Evolutionary conservation across 2,888 invertebrate genomes (phyloP), one percentile per base, ranked within the genome.

Genomic region (Lingula anatina): DNA sequence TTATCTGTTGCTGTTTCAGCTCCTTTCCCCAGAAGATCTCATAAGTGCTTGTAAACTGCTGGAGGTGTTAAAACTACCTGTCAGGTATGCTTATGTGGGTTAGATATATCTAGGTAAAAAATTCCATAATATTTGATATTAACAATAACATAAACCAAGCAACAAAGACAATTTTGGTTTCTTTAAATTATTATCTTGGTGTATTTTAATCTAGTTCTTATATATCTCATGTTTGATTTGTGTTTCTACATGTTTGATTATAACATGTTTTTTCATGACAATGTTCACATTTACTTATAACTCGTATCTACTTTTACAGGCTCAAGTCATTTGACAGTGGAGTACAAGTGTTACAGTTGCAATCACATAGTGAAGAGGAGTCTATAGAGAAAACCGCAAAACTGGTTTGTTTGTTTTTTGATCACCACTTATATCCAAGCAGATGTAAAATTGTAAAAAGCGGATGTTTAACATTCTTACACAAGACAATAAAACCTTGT

Each of bases 11-110:
- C 28, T 49, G 45, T 61, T 70, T 18, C 61, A 79, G 79, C 81
- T 99, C 0, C 79, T 99, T 46, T 99, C 99, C 0, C 96, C 97
- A 0, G 97, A 97, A 77, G 99, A 99, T 82, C 82, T 97, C 60
- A 78, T 96, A 39, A 87, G 90, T 78, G 95, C 95, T 20, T 96
- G 95, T 80, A 71, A 73, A 52, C 62, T 73, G 51, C 61, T 80
- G 58, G 72, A 76, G 42, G 53, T 62, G 12, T 55, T 77, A 9
- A 55, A 70, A 25, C 60, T 77, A n/a, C 73, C 76, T n/a, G 56
- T 80, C 39, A 73, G 73, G 78, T 78, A 49, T 51, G 59, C 45
- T 26, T 47, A n/a, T n/a, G n/a, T n/a, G n/a, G n/a, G n/a, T n/a
- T 9, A 31, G 31, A 31, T 31, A 15, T 31, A 15, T 31, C 31